phyloP scores from a whole-genome alignment of 2,113 vertebrate genomes.

The Chaenogobius annularis region DNA sequence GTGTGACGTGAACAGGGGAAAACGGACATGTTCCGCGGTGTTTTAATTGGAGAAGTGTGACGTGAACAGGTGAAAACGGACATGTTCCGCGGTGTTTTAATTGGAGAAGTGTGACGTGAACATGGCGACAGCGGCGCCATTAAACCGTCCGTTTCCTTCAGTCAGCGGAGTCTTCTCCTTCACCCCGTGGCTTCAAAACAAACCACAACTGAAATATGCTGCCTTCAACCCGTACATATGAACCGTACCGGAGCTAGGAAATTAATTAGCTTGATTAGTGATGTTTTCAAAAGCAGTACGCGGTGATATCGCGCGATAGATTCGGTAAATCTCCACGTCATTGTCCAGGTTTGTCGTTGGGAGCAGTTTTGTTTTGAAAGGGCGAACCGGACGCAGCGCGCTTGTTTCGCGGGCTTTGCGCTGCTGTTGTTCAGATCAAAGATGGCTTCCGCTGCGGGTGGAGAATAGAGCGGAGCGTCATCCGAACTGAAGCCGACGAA shows the following conservation, averaged over 20 bases:
- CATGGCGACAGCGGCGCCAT: not conserved
- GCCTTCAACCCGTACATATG: not conserved
- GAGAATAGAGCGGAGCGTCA: conserved; percentile 25
- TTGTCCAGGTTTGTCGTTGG: not conserved
- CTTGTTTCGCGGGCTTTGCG: not conserved
- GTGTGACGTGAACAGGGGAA: too few species aligned
- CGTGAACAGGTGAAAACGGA: not conserved
- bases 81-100: not conserved
- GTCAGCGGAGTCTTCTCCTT: not conserved
- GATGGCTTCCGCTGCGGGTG: conserved; percentile 64
- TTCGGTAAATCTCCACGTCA: not conserved
- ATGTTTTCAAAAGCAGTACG: not conserved
- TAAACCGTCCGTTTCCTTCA: not conserved
- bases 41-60: not conserved
- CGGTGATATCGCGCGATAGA: not conserved
- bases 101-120: not conserved
- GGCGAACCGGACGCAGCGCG: not conserved
- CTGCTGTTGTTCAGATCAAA: conserved; percentile 24
- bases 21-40: too few species aligned
- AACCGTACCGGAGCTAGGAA: not conserved
- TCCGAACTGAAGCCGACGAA: conserved; percentile 26
- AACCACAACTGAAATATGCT: not conserved
- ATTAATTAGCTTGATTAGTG: not conserved
- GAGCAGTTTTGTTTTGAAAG: not conserved
- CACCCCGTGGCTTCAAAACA: not conserved